Conservation (phyloP, 2,888 invertebrate genomes). For the Pyrochroa serraticornis region DNA sequence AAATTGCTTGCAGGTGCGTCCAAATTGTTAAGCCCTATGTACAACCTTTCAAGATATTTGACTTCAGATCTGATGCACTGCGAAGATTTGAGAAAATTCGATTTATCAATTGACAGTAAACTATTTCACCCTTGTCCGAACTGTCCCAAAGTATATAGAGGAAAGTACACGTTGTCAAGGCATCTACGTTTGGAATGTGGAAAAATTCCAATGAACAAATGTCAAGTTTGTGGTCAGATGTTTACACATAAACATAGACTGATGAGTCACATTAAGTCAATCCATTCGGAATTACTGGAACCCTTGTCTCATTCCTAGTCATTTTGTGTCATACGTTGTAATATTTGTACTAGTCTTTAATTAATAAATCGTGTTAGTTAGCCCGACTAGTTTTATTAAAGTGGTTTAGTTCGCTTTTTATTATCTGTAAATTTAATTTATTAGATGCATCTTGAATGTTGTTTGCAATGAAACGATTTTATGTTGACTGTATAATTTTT, state of each 20-base stretch:
- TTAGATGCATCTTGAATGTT: too few species aligned
- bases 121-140: constrained; percentile 43
- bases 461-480: too few species aligned
- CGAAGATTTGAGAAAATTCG: constrained; percentile 28
- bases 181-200: constrained; percentile 60
- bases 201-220: constrained; percentile 47
- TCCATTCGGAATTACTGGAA: constrained; percentile 38
- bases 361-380: too few species aligned
- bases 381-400: too few species aligned
- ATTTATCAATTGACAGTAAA: constrained; percentile 33
- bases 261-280: constrained; percentile 46
- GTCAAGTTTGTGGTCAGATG: constrained; percentile 48
- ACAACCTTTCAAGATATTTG: constrained; percentile 20
- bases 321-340: too few species aligned
- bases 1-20: constrained; percentile 22
- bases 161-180: constrained; percentile 49
- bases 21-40: constrained; percentile 10
- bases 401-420: too few species aligned
- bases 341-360: too few species aligned
- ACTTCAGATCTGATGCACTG: constrained; percentile 14
- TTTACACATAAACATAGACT: constrained; percentile 51
- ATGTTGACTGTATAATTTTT: constrained; percentile 6
- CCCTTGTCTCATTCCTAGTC: neutral
- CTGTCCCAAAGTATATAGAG: constrained; percentile 50
- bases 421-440: too few species aligned